Evolutionary conservation across 2,888 invertebrate species (phyloP).

Genomic region (Oxytorus armatus): DNA sequence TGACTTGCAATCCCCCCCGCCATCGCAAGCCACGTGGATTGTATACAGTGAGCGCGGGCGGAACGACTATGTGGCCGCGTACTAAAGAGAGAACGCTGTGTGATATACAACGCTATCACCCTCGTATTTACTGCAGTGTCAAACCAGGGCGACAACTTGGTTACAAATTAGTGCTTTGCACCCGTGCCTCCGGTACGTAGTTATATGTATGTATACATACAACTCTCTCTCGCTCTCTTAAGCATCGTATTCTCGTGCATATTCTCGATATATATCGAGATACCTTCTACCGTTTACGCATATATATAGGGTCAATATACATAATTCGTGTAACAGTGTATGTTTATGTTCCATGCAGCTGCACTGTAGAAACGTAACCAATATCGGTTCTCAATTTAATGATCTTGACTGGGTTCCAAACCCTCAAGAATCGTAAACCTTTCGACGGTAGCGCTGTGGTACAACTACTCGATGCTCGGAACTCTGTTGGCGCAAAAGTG

Average conservation of each 20-base stretch:
- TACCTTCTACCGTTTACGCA: constrained; percentile 71
- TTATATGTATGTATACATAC: constrained; percentile 27
- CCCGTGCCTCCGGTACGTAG: constrained; percentile 70
- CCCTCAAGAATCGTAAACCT: constrained; percentile 66
- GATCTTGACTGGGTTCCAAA: constrained; percentile 76
- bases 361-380: constrained; percentile 80
- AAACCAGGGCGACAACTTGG: constrained; percentile 84
- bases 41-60: constrained; percentile 70
- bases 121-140: constrained; percentile 84
- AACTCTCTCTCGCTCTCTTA: constrained; percentile 50
- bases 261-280: constrained; percentile 63
- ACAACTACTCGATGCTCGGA: constrained; percentile 33
- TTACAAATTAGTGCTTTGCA: constrained; percentile 83
- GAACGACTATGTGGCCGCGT: constrained; percentile 64
- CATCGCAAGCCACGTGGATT: constrained; percentile 73
- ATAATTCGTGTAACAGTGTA: constrained; percentile 70
- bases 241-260: constrained; percentile 38
- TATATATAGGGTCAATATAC: constrained; percentile 29
- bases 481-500: constrained; percentile 40
- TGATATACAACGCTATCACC: constrained; percentile 83
- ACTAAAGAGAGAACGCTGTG: constrained; percentile 74
- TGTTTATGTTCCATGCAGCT: constrained; percentile 83
- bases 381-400: constrained; percentile 84
- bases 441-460: constrained; percentile 55
- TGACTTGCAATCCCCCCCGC: constrained; percentile 24